Evolutionary conservation across 2,888 invertebrate genomes (phyloP).

Genomic region (Autographa pulchrina): DNA sequence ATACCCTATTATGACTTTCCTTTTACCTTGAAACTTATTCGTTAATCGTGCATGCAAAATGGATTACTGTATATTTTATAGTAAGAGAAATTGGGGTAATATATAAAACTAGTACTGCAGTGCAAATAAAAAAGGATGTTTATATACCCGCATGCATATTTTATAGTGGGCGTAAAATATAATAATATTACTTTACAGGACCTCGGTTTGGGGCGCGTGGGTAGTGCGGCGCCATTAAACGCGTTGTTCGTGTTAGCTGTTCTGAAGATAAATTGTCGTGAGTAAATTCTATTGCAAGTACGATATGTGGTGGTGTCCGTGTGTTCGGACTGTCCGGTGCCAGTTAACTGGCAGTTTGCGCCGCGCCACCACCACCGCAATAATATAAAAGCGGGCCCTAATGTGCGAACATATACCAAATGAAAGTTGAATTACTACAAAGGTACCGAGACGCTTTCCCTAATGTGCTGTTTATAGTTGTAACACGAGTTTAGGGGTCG

Average conservation of each 20-base stretch:
- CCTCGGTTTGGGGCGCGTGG: constrained; percentile 30
- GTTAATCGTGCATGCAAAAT: constrained; percentile 55
- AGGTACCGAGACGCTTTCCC: constrained; percentile 57
- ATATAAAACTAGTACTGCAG: neutral
- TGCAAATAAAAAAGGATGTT: neutral
- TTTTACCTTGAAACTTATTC: constrained; percentile 60
- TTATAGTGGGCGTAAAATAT: constrained; percentile 23
- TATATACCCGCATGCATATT: constrained; percentile 8
- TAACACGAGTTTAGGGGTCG: constrained; percentile 45
- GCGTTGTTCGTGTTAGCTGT: constrained; percentile 46
- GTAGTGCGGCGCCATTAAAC: constrained; percentile 50
- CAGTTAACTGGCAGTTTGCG: constrained; percentile 71
- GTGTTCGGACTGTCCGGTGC: constrained; percentile 48
- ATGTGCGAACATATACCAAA: constrained; percentile 69
- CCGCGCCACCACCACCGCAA: constrained; percentile 67
- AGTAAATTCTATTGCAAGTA: constrained; percentile 68
- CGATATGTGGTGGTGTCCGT: constrained; percentile 55
- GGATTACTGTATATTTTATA: constrained; percentile 23
- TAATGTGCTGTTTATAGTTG: constrained; percentile 66
- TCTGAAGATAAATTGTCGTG: constrained; percentile 57
- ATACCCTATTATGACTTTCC: constrained; percentile 55
- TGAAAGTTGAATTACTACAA: constrained; percentile 66
- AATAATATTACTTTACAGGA: constrained; percentile 30
- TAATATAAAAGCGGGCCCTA: constrained; percentile 73
- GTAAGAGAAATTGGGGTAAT: neutral